Evolutionary conservation across 2,113 vertebrate species (phyloP), one percentile per base, ranked within the genome.

Genomic region (Dicentrarchus labrax): DNA sequence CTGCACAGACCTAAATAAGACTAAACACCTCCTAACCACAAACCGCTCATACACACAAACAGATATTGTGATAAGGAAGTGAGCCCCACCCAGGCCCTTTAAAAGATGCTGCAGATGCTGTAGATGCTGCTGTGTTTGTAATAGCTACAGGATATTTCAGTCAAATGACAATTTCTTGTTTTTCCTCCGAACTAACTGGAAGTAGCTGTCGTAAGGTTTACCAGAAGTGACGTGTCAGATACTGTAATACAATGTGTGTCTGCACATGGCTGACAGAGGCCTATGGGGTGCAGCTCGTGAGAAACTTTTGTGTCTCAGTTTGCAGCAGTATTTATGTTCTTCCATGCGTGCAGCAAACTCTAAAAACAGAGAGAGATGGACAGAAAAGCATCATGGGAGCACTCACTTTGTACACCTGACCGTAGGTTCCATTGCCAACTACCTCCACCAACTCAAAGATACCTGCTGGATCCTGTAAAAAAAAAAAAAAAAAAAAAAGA

Each of bases 391-490:
- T 30, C 11, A 56, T 43, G 53, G 9, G 9, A 22, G 47, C 1
- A 24, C 89, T 78, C 41, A 92, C 91, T 87, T 92, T 97, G 90
- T 97, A 98, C 83, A 98, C 97, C 95, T 97, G 97, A 95, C 97
- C 89, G 4, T 92, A 92, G 16, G 90, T 92, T 80, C 90, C 90
- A 89, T 92, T 92, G 66, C 90, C 90, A 15, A 98, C 97, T 68
- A 97, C 96, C 81, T 98, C 97, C 62, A 98, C 97, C 90, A 98
- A 86, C 88, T 97, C 97, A 93, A 98, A 98, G 94, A 98, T 98
- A 64, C 97, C 97, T 0, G 96, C 97, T 73, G 97, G 97, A 80
- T 98, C 97, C 97, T 98, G 72, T 8, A 93, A 43, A 16, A 1
- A 65, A 62, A 68, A 64, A 47, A 41, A 16, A 48, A 76, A 9